These are phyloP conservation scores for Oncorhynchus tshawytscha DNA, from an alignment of 2,113 vertebrate species.

Conservation along the genomic window DNA sequence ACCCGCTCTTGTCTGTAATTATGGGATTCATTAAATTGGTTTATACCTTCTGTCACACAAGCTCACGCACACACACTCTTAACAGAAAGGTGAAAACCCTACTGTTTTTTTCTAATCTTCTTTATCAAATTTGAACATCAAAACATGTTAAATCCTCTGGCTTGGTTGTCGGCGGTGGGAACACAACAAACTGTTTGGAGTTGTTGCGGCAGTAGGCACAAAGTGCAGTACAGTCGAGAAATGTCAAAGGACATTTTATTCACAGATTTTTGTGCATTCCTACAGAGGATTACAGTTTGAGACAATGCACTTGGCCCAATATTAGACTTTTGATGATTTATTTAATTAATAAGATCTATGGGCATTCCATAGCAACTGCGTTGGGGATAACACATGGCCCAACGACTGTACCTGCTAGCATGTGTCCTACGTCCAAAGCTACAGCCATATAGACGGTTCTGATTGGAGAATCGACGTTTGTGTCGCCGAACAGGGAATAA, in stretches of 20 bases:
- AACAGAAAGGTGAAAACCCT: background rate
- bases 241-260: constrained; percentile 61
- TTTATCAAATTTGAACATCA: constrained; percentile 53
- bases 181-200: constrained; percentile 22
- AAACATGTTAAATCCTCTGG: constrained; percentile 43
- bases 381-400: no score
- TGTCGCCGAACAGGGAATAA: no score
- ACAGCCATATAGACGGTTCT: no score
- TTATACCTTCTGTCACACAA: constrained; percentile 34
- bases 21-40: constrained; percentile 66
- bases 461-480: no score
- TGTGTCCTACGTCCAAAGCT: no score
- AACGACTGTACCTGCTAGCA: no score
- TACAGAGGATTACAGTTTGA: constrained; percentile 29
- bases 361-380: no score
- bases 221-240: constrained; percentile 36
- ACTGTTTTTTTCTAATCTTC: constrained; percentile 46
- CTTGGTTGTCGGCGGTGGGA: constrained; percentile 48
- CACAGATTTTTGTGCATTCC: constrained; percentile 41
- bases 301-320: constrained; percentile 16
- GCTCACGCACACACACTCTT: background rate
- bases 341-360: no score
- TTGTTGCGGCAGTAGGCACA: constrained; percentile 22
- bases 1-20: constrained; percentile 59
- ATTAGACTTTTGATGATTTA: constrained; percentile 32